Evolutionary conservation across 1,140 invertebrate genomes (phyloP).

Genomic region (Drosophila virilis): DNA sequence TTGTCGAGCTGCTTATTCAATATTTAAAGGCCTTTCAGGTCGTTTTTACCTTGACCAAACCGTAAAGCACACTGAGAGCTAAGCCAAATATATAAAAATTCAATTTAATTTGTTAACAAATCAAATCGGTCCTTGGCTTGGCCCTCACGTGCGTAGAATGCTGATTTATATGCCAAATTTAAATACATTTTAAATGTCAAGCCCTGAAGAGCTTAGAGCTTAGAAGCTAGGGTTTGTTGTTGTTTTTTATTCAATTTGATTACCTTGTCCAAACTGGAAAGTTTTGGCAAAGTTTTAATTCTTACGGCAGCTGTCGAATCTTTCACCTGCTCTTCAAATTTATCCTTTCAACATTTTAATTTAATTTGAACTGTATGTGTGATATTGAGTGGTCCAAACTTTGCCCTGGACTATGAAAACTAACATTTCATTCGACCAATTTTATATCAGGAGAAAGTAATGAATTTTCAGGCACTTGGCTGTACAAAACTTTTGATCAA

Average conservation of each 20-base stretch:
- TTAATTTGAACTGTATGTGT: slow-evolving; percentile 43
- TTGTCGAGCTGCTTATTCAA: slow-evolving; percentile 56
- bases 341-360: slow-evolving; percentile 44
- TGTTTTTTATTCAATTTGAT: slow-evolving; percentile 52
- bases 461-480: background rate
- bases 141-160: slow-evolving; percentile 36
- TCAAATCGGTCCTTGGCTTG: slow-evolving; percentile 6
- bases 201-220: background rate
- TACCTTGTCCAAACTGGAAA: slow-evolving; percentile 42
- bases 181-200: slow-evolving; percentile 18
- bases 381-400: slow-evolving; percentile 10
- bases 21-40: slow-evolving; percentile 63
- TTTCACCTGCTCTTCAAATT: slow-evolving; percentile 30
- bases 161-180: slow-evolving; percentile 22
- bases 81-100: slow-evolving; percentile 63
- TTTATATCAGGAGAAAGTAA: background rate
- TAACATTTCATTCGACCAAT: background rate
- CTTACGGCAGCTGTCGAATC: slow-evolving; percentile 46
- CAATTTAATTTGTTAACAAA: slow-evolving; percentile 12
- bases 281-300: slow-evolving; percentile 33
- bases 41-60: slow-evolving; percentile 46
- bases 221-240: slow-evolving; percentile 1
- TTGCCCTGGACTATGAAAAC: background rate
- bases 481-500: background rate
- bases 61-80: background rate